phyloP scores from a whole-genome alignment of 2,888 invertebrate genomes.

The Mesoligia furuncula region DNA sequence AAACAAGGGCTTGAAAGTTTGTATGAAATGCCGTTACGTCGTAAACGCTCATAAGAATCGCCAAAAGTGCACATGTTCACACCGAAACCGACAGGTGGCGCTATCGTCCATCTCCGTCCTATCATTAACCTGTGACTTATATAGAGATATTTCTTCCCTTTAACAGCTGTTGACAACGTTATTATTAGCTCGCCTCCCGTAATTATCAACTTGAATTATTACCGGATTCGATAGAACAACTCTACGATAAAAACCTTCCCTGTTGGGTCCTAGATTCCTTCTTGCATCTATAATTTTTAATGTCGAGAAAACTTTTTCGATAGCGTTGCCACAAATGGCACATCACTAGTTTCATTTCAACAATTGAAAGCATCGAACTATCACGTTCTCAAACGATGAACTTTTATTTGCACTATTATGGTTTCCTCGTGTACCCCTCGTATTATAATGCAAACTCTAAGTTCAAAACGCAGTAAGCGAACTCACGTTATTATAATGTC shows the following conservation, averaged over 20 bases:
- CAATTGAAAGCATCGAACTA: constrained; percentile 60
- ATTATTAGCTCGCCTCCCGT: constrained; percentile 28
- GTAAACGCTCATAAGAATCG: no score
- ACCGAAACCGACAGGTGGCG: constrained; percentile 29
- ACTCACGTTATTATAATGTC: constrained; percentile 58
- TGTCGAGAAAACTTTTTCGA: not conserved
- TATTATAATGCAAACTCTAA: constrained; percentile 44
- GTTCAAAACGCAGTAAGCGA: constrained; percentile 54
- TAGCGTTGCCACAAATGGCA: not conserved
- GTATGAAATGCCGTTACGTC: no score
- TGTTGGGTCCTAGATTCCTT: no score
- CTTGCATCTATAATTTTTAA: not conserved
- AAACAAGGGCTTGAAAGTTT: no score
- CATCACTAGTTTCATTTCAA: constrained; percentile 35
- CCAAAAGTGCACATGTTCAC: constrained; percentile 10
- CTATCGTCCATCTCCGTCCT: not conserved
- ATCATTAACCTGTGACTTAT: constrained; percentile 39
- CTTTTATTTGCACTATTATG: constrained; percentile 61
- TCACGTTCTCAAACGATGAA: constrained; percentile 59
- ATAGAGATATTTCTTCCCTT: constrained; percentile 28
- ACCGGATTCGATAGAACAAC: constrained; percentile 8
- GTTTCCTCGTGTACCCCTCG: constrained; percentile 39
- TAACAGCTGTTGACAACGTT: constrained; percentile 49
- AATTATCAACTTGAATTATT: constrained; percentile 33
- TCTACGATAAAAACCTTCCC: not conserved